These are phyloP conservation scores for Epinotia bilunana DNA, from an alignment of 2,888 invertebrate genomes.

Conservation along the genomic window DNA sequence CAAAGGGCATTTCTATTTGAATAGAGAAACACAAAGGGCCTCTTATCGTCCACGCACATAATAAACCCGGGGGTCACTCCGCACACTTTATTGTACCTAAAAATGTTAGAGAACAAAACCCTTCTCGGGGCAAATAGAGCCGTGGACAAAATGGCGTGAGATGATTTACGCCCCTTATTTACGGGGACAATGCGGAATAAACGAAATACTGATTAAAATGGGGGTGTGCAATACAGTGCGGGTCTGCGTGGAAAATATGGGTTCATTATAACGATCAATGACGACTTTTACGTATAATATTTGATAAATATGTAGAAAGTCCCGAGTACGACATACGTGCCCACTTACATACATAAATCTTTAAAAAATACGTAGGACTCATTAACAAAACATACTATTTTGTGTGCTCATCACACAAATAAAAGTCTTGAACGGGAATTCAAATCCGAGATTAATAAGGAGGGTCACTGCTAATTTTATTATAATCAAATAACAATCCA, in stretches of 20 bases:
- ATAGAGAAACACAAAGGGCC: constrained; percentile 11
- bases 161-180: constrained; percentile 36
- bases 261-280: background rate
- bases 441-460: too few species aligned
- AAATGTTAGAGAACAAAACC: constrained; percentile 23
- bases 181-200: constrained; percentile 16
- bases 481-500: too few species aligned
- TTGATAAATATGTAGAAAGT: background rate
- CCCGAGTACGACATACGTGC: too few species aligned
- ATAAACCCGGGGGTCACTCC: constrained; percentile 2
- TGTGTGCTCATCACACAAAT: too few species aligned
- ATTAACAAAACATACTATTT: too few species aligned
- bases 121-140: constrained; percentile 11
- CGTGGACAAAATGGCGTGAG: constrained; percentile 18
- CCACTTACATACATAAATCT: too few species aligned
- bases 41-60: constrained; percentile 8
- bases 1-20: constrained; percentile 1
- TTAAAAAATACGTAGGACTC: too few species aligned
- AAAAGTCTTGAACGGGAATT: too few species aligned
- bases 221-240: background rate
- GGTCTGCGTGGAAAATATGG: background rate
- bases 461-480: too few species aligned
- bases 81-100: constrained; percentile 13
- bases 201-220: constrained; percentile 37
- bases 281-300: background rate